Conservation (phyloP, 2,888 invertebrate species). For the Plusia festucae region DNA sequence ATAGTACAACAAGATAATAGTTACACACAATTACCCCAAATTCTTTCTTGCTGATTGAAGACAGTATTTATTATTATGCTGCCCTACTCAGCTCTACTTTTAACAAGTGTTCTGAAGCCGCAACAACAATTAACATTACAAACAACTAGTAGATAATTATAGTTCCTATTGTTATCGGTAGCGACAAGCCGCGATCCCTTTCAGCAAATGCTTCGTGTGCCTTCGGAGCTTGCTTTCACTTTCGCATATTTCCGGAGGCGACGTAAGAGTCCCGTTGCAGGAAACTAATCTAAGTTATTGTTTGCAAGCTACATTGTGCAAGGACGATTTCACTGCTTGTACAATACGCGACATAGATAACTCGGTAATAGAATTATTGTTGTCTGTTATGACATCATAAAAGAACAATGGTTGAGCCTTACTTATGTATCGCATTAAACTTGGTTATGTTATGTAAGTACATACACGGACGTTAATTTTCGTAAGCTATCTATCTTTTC, state of each 20-base stretch:
- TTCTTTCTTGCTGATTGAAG: background rate
- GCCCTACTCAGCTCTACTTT: slow-evolving; percentile 17
- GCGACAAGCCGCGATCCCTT: slow-evolving; percentile 32
- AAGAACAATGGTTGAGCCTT: slow-evolving; percentile 64
- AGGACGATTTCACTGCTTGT: slow-evolving; percentile 81
- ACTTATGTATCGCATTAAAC: slow-evolving; percentile 26
- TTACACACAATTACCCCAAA: background rate
- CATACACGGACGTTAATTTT: background rate
- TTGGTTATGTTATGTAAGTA: slow-evolving; percentile 5
- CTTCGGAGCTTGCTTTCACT: slow-evolving; percentile 77
- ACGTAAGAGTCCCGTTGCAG: slow-evolving; percentile 62
- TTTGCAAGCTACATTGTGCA: slow-evolving; percentile 73
- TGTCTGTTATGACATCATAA: slow-evolving; percentile 71
- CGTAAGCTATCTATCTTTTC: background rate
- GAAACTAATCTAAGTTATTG: slow-evolving; percentile 79
- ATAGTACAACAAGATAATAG: no score
- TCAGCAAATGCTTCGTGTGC: slow-evolving; percentile 40
- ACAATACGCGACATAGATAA: slow-evolving; percentile 66
- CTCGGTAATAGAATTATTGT: slow-evolving; percentile 65
- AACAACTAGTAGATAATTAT: slow-evolving; percentile 21
- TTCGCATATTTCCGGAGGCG: slow-evolving; percentile 75
- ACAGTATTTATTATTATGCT: background rate
- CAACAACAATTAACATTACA: slow-evolving; percentile 18
- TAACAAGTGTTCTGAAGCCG: slow-evolving; percentile 13
- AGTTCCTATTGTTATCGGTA: slow-evolving; percentile 20